Percentiles rank a stretch among this genome's conserved stretches.
These are phyloP conservation scores for Polyommatus icarus DNA, from an alignment of 2,888 invertebrate genomes.

Conservation along the genomic window DNA sequence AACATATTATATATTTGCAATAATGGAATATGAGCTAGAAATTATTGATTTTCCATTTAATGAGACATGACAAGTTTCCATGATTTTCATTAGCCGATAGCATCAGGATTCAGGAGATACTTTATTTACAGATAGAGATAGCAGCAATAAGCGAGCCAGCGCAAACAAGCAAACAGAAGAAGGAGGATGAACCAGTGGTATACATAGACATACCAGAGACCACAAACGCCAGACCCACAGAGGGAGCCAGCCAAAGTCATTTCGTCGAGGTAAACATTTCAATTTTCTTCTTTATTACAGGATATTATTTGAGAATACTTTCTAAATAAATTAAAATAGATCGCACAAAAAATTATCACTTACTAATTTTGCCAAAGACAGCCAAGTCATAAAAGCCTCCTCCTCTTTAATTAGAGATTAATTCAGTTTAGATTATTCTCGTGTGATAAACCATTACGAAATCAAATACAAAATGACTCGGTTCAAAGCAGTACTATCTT, in stretches of 20 bases:
- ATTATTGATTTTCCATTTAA: no score
- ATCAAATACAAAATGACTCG: not conserved
- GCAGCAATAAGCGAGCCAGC: constrained; percentile 4
- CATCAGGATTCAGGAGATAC: not conserved
- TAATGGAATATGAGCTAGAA: no score
- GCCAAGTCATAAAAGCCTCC: no score
- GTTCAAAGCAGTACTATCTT: no score
- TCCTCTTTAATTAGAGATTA: no score
- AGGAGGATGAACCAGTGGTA: constrained; percentile 31
- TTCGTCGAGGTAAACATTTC: constrained; percentile 29
- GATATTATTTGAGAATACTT: no score
- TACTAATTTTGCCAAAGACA: no score
- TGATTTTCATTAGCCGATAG: not conserved
- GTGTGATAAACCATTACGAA: not conserved
- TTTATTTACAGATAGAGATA: not conserved
- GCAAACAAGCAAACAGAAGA: constrained; percentile 11
- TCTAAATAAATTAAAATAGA: no score
- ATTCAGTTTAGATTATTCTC: no score
- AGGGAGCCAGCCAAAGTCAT: not conserved
- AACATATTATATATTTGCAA: no score
- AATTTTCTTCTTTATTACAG: not conserved
- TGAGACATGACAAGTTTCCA: no score
- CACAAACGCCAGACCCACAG: constrained; percentile 37
- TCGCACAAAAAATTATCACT: no score
- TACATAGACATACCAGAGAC: constrained; percentile 57